A percentile compares a stretch with the other conserved stretches of the same genome.
Conservation (phyloP, 2,797 vertebrate species). For the Hippoglossus hippoglossus region DNA sequence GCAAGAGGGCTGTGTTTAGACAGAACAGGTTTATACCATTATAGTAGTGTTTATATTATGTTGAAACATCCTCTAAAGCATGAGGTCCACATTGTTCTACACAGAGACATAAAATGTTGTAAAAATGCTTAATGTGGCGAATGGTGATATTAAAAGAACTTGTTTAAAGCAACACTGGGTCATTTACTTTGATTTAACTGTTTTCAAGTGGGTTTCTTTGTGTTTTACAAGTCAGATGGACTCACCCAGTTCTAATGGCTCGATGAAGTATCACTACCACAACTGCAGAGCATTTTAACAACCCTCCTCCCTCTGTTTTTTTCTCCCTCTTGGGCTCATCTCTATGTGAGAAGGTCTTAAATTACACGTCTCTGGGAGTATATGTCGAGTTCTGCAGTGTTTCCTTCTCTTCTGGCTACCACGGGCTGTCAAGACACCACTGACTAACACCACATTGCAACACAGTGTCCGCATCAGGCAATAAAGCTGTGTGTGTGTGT, state of each 20-base stretch:
- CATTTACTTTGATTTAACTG: conserved; percentile 35
- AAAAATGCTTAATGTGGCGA: conserved; percentile 5
- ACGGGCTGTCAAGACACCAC: conserved; percentile 35
- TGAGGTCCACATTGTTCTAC: background rate
- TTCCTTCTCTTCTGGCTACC: conserved; percentile 28
- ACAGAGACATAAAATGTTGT: conserved; percentile 9
- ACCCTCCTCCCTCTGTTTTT: background rate
- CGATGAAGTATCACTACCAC: background rate
- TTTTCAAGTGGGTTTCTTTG: conserved; percentile 42
- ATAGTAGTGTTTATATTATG: background rate
- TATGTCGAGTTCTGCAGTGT: conserved; percentile 14
- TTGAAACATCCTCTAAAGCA: background rate
- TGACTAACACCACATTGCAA: conserved; percentile 30
- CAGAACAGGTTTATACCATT: background rate
- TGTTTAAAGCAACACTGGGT: conserved; percentile 10
- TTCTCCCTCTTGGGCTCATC: background rate
- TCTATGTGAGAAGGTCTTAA: conserved; percentile 3
- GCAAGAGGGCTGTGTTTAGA: background rate
- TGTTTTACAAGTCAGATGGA: conserved; percentile 29
- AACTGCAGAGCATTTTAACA: conserved; percentile 14
- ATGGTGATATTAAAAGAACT: conserved; percentile 5
- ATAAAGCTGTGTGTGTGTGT: conserved; percentile 20
- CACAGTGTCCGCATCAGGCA: conserved; percentile 13
- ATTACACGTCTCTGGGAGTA: conserved; percentile 6
- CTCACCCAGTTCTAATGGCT: conserved; percentile 13